These are phyloP conservation scores for Thamnophis sirtalis DNA, from an alignment of 2,113 vertebrate genomes.

Conservation along the genomic window DNA sequence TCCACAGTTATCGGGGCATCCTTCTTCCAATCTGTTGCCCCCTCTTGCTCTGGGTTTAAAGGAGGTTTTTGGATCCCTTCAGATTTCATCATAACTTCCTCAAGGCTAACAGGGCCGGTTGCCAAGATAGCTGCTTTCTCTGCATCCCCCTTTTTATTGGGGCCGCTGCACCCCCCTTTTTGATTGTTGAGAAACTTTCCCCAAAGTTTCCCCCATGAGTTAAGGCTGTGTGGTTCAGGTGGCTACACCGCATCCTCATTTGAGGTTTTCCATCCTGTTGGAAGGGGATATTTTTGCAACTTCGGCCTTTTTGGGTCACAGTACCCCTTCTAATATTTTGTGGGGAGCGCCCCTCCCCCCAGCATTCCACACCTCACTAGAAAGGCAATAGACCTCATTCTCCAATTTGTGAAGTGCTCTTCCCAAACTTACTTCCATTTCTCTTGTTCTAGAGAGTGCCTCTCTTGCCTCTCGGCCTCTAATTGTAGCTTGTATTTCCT, in stretches of 20 bases:
- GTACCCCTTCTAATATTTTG: not conserved
- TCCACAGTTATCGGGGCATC: not conserved
- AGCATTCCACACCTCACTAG: not conserved
- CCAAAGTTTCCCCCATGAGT: not conserved
- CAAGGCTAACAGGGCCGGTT: not conserved
- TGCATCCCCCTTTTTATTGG: not conserved
- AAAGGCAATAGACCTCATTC: constrained; percentile 9
- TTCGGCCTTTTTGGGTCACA: not conserved
- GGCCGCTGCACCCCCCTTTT: not conserved
- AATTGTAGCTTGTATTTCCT: not conserved
- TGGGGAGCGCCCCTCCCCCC: not conserved
- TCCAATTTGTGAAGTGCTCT: constrained; percentile 8
- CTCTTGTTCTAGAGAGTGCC: not conserved
- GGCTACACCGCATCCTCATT: not conserved
- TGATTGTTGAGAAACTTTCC: not conserved
- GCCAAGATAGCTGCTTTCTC: not conserved
- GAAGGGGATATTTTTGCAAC: not conserved
- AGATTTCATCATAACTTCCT: not conserved
- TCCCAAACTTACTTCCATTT: not conserved
- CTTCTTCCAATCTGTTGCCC: too few species aligned
- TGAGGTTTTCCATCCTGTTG: not conserved
- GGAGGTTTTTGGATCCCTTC: not conserved
- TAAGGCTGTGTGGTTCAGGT: not conserved
- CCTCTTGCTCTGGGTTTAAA: not conserved
- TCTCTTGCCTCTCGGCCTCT: not conserved